phyloP scores from a whole-genome alignment of 1,140 invertebrate genomes.

The Lutraria rhynchaena region DNA sequence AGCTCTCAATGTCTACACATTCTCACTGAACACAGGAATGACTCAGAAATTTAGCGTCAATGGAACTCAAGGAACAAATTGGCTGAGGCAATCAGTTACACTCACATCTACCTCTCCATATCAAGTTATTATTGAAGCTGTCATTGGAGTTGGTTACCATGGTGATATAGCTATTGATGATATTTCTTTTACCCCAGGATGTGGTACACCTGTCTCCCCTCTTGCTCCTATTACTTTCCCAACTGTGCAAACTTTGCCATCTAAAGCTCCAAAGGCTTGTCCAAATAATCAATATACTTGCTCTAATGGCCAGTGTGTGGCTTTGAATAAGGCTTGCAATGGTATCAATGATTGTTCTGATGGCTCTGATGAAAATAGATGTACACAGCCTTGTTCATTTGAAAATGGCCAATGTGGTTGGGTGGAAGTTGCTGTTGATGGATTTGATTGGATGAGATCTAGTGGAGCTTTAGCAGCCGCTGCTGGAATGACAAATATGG shows the following conservation, averaged over 20 bases:
- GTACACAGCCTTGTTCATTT: constrained; percentile 69
- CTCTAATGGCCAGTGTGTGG: constrained; percentile 69
- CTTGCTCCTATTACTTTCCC: constrained; percentile 4
- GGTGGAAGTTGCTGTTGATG: constrained; percentile 63
- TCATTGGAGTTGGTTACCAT: constrained; percentile 86
- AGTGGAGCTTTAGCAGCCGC: constrained; percentile 60
- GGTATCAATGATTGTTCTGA: constrained; percentile 86
- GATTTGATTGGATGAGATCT: constrained; percentile 68
- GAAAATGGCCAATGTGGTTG: constrained; percentile 71
- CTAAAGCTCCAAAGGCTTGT: constrained; percentile 67
- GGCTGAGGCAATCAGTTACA: constrained; percentile 66
- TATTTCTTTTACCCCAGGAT: constrained; percentile 82
- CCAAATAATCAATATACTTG: constrained; percentile 71
- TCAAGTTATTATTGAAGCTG: constrained; percentile 83
- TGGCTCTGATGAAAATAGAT: constrained; percentile 73
- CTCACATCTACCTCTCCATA: constrained; percentile 61
- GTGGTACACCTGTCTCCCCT: constrained; percentile 63
- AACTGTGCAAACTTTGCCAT: constrained; percentile 47
- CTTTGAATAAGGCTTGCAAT: constrained; percentile 84
- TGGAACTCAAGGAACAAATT: constrained; percentile 71
- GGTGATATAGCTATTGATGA: constrained; percentile 91
- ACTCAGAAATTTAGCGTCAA: constrained; percentile 55
- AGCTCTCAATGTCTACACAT: constrained; percentile 70
- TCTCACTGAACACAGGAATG: constrained; percentile 53
- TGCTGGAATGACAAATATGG: constrained; percentile 51